Evolutionary conservation across 2,113 vertebrate species (phyloP), one percentile per base, ranked within the genome.

Genomic region (Cyprinus carpio): DNA sequence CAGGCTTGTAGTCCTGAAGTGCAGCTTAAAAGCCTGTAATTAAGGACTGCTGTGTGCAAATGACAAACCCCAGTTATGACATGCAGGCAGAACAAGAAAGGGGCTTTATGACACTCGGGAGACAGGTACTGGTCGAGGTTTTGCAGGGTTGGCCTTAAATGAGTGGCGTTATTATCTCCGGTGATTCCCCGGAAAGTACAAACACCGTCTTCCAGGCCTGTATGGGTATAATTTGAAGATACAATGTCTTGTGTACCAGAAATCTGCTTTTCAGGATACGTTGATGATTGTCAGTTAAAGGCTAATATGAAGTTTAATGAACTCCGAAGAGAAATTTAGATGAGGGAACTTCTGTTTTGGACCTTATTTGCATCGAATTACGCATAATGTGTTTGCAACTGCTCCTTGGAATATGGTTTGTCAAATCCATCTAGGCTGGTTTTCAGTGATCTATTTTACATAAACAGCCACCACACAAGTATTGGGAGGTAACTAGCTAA

Each of bases 31-130:
- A 87, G 75, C 37, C 64, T 84, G 83, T 91, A 90, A 92, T 93
- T 90, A 91, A 89, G 83, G 88, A 88, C 79, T 67, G 31, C 77
- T 37, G 87, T 87, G 91, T 89, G 88, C 83, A 89, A 92, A 93
- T 87, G 86, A 90, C 89, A 88, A 89, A 88, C 86, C 88, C 82
- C 84, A 88, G 80, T 89, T 87, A 85, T 90, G 90, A 89, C 89
- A 86, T 78, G 78, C 71, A 88, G 86, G 89, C 74, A 83, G 87
- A 86, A 87, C 71, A 69, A 71, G 71, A 84, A 81, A 89, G 78
- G 81, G 79, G 71, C 77, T 86, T 89, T 58, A 76, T 82, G 71
- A 87, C 49, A 54, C 79, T 29, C 60, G 83, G 83, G 86, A 87
- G 84, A 85, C 77, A 82, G 83, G 78, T 89, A 67, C 37, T 75